A percentile compares a stretch with the other conserved stretches of the same genome.
phyloP scores from a whole-genome alignment of 2,797 vertebrate species.

The Hafferia zeledoni region DNA sequence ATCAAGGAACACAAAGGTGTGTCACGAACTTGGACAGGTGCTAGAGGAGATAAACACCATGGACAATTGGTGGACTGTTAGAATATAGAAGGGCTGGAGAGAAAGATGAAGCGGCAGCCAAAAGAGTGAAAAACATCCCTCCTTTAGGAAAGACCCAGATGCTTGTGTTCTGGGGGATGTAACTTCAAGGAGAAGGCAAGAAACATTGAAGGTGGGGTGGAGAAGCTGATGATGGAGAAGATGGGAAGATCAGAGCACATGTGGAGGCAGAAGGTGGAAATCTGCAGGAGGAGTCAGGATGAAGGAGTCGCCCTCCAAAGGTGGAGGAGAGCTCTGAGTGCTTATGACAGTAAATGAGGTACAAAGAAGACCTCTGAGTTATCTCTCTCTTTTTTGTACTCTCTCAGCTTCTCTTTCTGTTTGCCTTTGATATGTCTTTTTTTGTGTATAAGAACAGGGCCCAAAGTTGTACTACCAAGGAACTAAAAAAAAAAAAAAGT shows the following conservation, averaged over 20 bases:
- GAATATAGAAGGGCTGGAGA: not conserved
- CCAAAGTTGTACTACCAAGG: not conserved
- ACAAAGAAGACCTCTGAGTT: not conserved
- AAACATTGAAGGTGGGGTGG: not conserved
- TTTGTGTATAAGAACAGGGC: not conserved
- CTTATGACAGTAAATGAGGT: not conserved
- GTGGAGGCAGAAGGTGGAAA: not conserved
- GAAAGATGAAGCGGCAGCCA: not conserved
- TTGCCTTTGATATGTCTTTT: not conserved
- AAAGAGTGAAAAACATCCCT: not conserved
- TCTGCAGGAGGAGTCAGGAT: not conserved
- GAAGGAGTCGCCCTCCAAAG: not conserved
- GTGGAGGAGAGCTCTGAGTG: not conserved
- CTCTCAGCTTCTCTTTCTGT: not conserved
- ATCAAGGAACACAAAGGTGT: not conserved
- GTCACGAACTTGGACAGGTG: not conserved
- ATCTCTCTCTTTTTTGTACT: not conserved
- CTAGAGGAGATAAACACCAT: not conserved
- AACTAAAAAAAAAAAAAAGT: not conserved
- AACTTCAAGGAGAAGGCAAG: not conserved
- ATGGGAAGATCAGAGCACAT: fast-evolving
- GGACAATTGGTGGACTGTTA: not conserved
- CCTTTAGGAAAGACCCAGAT: not conserved
- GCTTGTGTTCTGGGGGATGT: not conserved
- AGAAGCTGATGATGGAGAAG: not conserved